These are phyloP conservation scores for Brachypalpus laphriformis DNA, from an alignment of 2,888 invertebrate genomes.

Conservation along the genomic window DNA sequence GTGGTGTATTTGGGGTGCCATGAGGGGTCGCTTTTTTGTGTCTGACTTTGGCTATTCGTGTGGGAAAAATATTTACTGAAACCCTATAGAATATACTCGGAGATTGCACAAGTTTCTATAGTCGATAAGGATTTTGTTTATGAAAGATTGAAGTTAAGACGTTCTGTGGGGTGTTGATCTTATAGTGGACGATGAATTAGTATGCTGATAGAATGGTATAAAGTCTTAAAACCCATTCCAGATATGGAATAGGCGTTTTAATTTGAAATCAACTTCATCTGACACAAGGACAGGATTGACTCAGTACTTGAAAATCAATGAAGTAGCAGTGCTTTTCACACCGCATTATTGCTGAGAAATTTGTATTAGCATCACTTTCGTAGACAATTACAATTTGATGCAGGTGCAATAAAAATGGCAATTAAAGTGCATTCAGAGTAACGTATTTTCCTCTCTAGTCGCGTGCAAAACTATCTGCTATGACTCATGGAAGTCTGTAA, in stretches of 20 bases:
- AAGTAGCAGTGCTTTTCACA: not conserved
- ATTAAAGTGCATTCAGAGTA: not conserved
- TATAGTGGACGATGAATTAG: too few species aligned
- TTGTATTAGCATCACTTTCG: not conserved
- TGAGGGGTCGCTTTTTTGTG: slow-evolving; percentile 5
- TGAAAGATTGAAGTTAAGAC: not conserved
- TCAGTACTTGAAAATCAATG: too few species aligned
- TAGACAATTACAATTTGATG: not conserved
- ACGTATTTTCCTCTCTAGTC: not conserved
- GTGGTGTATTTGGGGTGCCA: not conserved
- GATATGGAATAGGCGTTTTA: not conserved
- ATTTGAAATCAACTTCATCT: too few species aligned
- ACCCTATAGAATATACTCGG: not conserved
- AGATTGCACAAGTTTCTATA: not conserved
- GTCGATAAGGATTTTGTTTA: not conserved
- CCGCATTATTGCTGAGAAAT: not conserved
- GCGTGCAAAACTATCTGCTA: not conserved
- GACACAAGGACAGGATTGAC: too few species aligned
- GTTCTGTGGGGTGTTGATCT: not conserved
- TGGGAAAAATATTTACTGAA: slow-evolving; percentile 4
- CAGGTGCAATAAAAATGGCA: not conserved
- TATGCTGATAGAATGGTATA: too few species aligned
- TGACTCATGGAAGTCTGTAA: not conserved
- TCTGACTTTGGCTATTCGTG: not conserved
- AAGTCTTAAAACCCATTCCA: too few species aligned